phyloP scores from a whole-genome alignment of 2,888 invertebrate species.

The Dasysyrphus albostriatus region DNA sequence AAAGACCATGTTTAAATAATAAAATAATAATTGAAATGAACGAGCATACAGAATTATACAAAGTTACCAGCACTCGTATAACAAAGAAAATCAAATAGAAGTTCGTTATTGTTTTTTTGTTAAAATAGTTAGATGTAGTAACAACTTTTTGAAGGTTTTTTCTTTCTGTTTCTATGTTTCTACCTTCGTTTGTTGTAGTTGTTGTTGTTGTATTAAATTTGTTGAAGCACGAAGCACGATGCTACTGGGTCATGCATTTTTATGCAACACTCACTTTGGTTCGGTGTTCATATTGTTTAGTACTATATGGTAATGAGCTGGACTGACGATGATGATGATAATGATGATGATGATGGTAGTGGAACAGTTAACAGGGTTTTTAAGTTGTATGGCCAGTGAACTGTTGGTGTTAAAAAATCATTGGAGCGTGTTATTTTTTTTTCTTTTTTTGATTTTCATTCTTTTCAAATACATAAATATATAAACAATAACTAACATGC shows the following conservation, averaged over 20 bases:
- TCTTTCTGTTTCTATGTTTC: not conserved
- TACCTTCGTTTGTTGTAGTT: not conserved
- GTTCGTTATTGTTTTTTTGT: conserved; percentile 42
- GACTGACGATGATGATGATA: conserved; percentile 28
- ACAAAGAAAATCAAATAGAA: conserved; percentile 49
- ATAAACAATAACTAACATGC: not conserved
- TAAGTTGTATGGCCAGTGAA: conserved; percentile 67
- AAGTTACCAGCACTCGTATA: not conserved
- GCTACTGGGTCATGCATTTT: conserved; percentile 74
- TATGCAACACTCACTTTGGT: conserved; percentile 60
- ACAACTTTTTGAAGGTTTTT: conserved; percentile 53
- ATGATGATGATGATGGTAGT: conserved; percentile 23
- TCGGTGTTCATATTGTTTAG: conserved; percentile 31
- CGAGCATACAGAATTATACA: not conserved
- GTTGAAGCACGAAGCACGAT: conserved; percentile 71
- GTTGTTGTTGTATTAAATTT: conserved; percentile 53
- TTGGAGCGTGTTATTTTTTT: conserved; percentile 52
- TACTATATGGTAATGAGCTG: conserved; percentile 69
- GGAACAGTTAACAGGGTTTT: conserved; percentile 57
- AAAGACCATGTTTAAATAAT: conserved; percentile 19
- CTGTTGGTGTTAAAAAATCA: conserved; percentile 63
- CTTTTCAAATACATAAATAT: not conserved
- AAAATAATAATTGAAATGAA: conserved; percentile 39
- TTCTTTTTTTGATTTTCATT: not conserved
- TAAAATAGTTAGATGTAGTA: conserved; percentile 29